These are phyloP conservation scores for Xyrauchen texanus DNA, from an alignment of 2,113 vertebrate species.

Conservation along the genomic window DNA sequence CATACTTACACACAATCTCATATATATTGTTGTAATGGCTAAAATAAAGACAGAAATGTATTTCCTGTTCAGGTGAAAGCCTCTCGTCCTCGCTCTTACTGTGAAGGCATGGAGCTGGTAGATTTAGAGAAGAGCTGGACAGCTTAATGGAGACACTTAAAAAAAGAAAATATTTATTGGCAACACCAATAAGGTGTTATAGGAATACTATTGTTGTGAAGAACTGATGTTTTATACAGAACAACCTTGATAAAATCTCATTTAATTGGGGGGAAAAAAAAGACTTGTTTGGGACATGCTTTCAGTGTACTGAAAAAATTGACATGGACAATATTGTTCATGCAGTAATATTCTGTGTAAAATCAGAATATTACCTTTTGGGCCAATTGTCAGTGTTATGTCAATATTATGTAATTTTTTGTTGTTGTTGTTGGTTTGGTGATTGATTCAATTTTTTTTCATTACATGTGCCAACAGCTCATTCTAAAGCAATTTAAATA, in stretches of 20 bases:
- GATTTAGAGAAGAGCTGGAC: constrained; percentile 85
- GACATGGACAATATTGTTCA: not conserved
- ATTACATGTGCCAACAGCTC: no score
- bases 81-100: constrained; percentile 74
- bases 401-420: no score
- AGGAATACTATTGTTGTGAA: no score
- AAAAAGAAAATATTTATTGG: no score
- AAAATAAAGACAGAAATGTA: not conserved
- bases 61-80: constrained; percentile 64
- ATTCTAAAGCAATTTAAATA: no score
- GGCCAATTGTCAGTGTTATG: no score
- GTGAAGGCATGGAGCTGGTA: constrained; percentile 84
- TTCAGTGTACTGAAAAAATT: not conserved
- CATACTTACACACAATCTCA: not conserved
- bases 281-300: not conserved
- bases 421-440: no score
- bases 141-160: constrained; percentile 66
- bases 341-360: no score
- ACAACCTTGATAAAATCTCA: not conserved
- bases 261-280: not conserved
- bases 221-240: no score
- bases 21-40: not conserved
- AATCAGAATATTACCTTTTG: no score
- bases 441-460: no score
- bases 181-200: no score